phyloP scores from a whole-genome alignment of 2,888 invertebrate genomes.

The Hermaeophaga mercurialis region DNA sequence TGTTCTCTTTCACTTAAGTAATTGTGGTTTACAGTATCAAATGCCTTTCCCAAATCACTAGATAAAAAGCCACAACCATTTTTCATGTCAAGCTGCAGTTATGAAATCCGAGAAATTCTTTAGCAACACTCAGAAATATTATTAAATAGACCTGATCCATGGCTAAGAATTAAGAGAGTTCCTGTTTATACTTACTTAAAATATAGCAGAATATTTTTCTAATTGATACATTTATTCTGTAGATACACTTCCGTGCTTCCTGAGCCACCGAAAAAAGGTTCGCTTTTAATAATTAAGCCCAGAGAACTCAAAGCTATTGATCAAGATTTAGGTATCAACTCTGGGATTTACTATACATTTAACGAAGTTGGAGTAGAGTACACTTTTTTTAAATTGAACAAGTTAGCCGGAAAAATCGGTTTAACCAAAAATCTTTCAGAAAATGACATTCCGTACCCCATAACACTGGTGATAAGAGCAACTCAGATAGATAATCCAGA shows the following conservation, averaged over 20 bases:
- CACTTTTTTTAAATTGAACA: constrained; percentile 67
- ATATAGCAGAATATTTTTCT: not conserved
- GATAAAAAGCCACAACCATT: too few species aligned
- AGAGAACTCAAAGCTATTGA: constrained; percentile 78
- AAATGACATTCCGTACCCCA: constrained; percentile 69
- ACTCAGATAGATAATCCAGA: constrained; percentile 80
- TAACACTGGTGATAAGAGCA: constrained; percentile 81
- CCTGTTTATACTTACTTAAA: too few species aligned
- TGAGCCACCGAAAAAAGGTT: constrained; percentile 66
- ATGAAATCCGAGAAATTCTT: too few species aligned
- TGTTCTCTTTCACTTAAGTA: too few species aligned
- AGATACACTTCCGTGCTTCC: constrained; percentile 70
- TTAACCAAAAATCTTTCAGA: constrained; percentile 65
- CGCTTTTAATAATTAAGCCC: constrained; percentile 70
- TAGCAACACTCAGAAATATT: too few species aligned
- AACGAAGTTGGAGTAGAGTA: constrained; percentile 68
- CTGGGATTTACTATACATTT: constrained; percentile 72
- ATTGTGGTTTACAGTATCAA: too few species aligned
- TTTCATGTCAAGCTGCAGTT: too few species aligned
- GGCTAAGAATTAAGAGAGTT: too few species aligned
- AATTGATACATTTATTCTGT: constrained; percentile 46
- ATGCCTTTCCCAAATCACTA: too few species aligned
- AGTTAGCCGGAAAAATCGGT: constrained; percentile 67
- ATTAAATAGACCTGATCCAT: too few species aligned
- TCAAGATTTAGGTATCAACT: constrained; percentile 79